phyloP scores from a whole-genome alignment of 2,888 invertebrate genomes.

The Acanthacorydalis orientalis region DNA sequence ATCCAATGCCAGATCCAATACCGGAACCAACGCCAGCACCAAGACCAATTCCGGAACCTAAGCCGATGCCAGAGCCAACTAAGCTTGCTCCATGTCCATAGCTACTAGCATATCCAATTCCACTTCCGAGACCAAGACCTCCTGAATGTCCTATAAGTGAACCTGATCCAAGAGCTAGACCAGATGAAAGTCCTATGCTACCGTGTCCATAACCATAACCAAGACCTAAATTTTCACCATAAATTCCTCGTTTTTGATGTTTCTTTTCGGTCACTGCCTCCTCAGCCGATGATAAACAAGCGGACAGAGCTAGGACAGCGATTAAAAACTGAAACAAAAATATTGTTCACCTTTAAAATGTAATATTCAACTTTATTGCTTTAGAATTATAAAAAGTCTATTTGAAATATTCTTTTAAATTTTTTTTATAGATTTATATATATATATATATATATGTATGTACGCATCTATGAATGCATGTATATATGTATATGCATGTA shows the following conservation, averaged over 20 bases:
- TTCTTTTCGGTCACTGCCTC: conserved; percentile 21
- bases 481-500: no score
- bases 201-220: conserved; percentile 11
- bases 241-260: conserved; percentile 27
- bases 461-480: no score
- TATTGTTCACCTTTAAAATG: not conserved
- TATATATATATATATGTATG: no score
- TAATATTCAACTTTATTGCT: not conserved
- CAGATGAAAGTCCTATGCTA: not conserved
- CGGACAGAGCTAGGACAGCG: conserved; percentile 14
- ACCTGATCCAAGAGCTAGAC: not conserved
- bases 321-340: conserved; percentile 6
- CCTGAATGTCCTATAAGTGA: not conserved
- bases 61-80: not conserved
- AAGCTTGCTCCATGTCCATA: not conserved
- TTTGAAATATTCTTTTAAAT: no score
- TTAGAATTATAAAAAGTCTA: not conserved
- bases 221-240: conserved; percentile 22
- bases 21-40: not conserved
- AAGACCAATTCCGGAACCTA: not conserved
- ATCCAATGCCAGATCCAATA: not conserved
- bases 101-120: not conserved
- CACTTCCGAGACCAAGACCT: not conserved
- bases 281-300: conserved; percentile 11
- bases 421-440: no score